These are phyloP conservation scores for Glyphotaelius pellucidus DNA, from an alignment of 2,888 invertebrate species.

Conservation along the genomic window DNA sequence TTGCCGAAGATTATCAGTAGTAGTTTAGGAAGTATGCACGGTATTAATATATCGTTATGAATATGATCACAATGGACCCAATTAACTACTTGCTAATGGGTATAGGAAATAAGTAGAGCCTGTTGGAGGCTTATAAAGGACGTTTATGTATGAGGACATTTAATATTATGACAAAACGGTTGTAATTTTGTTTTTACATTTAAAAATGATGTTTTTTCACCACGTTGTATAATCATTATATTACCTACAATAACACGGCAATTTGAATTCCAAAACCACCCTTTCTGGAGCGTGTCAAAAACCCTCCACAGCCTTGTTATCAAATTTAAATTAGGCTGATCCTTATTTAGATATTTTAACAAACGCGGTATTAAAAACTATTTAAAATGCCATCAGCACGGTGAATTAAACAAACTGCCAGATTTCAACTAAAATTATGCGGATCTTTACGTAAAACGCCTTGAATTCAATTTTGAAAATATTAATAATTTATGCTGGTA, in stretches of 20 bases:
- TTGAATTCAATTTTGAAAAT: neutral
- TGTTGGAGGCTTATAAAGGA: neutral
- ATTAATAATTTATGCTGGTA: neutral
- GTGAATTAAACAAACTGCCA: neutral
- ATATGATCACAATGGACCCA: no score
- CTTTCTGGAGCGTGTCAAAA: neutral
- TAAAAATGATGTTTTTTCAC: neutral
- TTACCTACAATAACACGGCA: neutral
- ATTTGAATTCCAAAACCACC: neutral
- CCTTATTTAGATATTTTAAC: neutral
- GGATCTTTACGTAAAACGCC: neutral
- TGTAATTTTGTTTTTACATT: neutral
- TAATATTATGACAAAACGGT: neutral
- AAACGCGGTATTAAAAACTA: neutral
- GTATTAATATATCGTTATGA: no score
- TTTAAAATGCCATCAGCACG: neutral
- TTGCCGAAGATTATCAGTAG: no score
- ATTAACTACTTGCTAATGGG: no score
- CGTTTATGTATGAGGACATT: neutral
- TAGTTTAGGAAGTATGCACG: no score
- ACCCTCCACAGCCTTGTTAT: neutral
- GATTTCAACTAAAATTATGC: neutral
- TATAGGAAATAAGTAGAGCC: no score
- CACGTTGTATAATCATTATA: neutral
- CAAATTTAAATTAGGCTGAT: neutral